Conservation (phyloP, 1,140 invertebrate genomes). For the Apocrypta bakeri region DNA sequence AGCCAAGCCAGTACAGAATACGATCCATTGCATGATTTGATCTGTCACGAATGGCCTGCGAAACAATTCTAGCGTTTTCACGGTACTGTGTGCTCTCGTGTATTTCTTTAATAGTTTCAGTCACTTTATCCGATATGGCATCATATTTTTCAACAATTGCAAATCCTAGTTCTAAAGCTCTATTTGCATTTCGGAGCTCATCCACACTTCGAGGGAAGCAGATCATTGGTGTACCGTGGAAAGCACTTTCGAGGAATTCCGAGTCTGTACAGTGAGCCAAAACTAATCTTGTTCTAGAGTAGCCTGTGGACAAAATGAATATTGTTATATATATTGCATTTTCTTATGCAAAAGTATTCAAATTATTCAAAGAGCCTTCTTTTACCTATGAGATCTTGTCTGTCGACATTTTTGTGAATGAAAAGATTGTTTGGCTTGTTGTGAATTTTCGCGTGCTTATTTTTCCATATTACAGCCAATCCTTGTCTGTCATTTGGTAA, state of each 20-base stretch:
- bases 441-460: conserved; percentile 54
- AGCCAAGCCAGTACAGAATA: conserved; percentile 67
- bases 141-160: conserved; percentile 55
- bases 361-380: not conserved
- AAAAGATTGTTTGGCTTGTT: conserved; percentile 65
- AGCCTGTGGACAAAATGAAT: conserved; percentile 60
- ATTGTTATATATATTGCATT: conserved; percentile 8
- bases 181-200: conserved; percentile 62
- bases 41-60: conserved; percentile 66
- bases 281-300: conserved; percentile 64
- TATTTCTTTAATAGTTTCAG: conserved; percentile 56
- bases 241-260: conserved; percentile 67
- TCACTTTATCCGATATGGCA: conserved; percentile 52
- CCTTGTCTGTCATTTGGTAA: conserved; percentile 66
- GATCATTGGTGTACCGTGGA: conserved; percentile 69
- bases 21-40: conserved; percentile 68
- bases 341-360: not conserved
- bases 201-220: conserved; percentile 66
- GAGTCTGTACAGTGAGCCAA: conserved; percentile 68
- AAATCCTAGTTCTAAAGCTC: conserved; percentile 65
- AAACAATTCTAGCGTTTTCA: conserved; percentile 64
- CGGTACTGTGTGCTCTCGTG: conserved; percentile 61
- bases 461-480: conserved; percentile 67
- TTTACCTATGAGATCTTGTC: conserved; percentile 71
- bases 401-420: conserved; percentile 59